phyloP scores from a whole-genome alignment of 2,113 vertebrate species.

The Eptesicus fuscus region DNA sequence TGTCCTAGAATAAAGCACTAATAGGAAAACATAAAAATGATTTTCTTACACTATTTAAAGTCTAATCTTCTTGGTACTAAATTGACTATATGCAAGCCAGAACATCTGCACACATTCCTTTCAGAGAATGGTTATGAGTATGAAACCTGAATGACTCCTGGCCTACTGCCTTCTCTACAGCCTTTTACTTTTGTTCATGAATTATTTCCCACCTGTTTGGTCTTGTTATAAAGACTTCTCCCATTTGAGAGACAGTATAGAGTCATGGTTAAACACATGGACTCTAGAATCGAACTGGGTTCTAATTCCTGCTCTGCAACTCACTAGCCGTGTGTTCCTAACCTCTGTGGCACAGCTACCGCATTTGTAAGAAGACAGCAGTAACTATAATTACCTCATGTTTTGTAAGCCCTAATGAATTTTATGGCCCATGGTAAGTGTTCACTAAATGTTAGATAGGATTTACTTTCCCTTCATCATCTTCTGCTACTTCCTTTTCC shows the following conservation, averaged over 20 bases:
- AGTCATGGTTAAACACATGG: not conserved
- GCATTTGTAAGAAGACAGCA: not conserved
- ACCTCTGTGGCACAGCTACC: not conserved
- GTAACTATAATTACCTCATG: not conserved
- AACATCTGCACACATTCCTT: not conserved
- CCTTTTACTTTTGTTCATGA: conserved; percentile 1
- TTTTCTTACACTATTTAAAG: conserved; percentile 4
- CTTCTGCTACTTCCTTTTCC: not conserved
- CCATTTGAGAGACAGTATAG: not conserved
- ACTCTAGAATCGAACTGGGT: not conserved
- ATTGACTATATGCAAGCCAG: not conserved
- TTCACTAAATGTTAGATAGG: not conserved
- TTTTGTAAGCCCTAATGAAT: not conserved
- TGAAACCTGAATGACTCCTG: not conserved
- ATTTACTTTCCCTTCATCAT: not conserved
- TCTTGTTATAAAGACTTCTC: not conserved
- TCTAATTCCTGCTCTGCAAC: not conserved
- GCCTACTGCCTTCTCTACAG: not conserved
- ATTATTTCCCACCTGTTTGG: not conserved
- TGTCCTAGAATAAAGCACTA: not conserved
- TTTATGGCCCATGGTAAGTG: not conserved
- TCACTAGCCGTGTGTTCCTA: not conserved
- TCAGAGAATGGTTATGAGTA: not conserved
- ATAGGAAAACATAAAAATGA: conserved; percentile 22
- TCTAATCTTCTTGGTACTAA: conserved; percentile 3